Evolutionary conservation across 2,888 invertebrate species (phyloP).

Genomic region (Alentia gelatinosa): DNA sequence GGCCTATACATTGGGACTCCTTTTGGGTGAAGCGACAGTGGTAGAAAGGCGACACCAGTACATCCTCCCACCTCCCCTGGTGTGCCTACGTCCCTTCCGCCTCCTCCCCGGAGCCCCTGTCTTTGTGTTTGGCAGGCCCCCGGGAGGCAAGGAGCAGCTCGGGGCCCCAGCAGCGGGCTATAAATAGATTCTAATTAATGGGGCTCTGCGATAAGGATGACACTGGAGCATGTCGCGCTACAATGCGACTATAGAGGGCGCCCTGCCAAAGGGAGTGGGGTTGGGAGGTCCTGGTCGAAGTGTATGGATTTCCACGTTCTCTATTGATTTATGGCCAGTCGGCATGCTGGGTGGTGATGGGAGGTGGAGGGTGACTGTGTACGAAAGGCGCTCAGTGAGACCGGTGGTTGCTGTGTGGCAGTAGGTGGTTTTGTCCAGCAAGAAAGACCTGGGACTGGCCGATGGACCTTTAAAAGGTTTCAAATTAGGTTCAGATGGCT

Average conservation of each 20-base stretch:
- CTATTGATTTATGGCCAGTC: constrained; percentile 29
- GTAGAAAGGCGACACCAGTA: background rate
- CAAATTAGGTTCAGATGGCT: background rate
- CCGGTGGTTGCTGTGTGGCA: too few species aligned
- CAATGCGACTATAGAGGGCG: background rate
- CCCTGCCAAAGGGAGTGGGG: background rate
- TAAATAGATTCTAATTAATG: constrained; percentile 34
- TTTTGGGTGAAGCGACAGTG: too few species aligned
- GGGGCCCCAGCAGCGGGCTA: background rate
- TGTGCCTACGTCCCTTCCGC: background rate
- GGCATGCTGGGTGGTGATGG: background rate
- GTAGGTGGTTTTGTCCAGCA: background rate
- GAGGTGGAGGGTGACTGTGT: background rate
- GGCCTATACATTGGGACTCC: too few species aligned
- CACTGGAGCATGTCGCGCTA: background rate
- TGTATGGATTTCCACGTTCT: background rate
- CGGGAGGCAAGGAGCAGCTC: background rate
- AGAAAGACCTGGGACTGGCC: background rate
- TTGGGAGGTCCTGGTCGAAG: background rate
- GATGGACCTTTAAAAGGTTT: background rate
- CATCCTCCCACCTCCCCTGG: background rate
- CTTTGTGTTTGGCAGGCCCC: background rate
- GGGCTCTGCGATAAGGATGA: constrained; percentile 3
- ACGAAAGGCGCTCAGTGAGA: background rate
- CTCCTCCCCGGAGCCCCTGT: background rate